Evolutionary conservation across 2,888 invertebrate genomes (phyloP), one percentile per base, ranked within the genome.

Genomic region (Tetramorium bicarinatum): DNA sequence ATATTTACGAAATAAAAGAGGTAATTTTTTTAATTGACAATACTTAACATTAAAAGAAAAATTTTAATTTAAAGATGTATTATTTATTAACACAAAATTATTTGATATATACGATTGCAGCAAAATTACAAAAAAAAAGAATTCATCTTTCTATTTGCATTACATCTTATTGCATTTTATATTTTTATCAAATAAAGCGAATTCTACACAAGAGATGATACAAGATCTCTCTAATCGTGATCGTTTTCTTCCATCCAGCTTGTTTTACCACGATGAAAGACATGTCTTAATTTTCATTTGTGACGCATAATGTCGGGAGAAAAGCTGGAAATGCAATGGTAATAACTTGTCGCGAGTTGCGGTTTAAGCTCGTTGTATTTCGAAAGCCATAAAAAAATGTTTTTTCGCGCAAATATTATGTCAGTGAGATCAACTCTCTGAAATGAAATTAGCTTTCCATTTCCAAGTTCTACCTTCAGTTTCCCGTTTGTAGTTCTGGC

Each of bases 171-270:
- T n/a, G 49, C n/a, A 67, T n/a, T 34, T 54, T 34, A 6, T 66
- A 2, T 72, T 59, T 4, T 71, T 44, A 25, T 25, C 66, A 38
- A 72, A 74, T 62, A 69, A 54, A 72, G 38, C 49, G 69, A 89
- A 79, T 83, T 81, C 71, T 56, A 52, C 83, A 67, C 67, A 85
- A 81, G 81, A 81, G 81, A 67, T 83, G 83, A 75, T 69, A 85
- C 82, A 67, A 82, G 76, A 83, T 67, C 67, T 59, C 75, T 85
- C 74, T 86, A 87, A 90, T 85, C 86, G 83, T 66, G 79, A 86
- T 87, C 81, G n/a, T 80, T 56, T 56, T n/a, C 11, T 62, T 87
- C 77, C 80, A 59, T 81, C 74, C 83, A 74, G 59, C n/a, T 69
- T 69, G 88, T 83, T 81, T 79, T 86, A 66, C 15, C 49, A 74